Conservation (phyloP, 2,888 invertebrate species). For the Slavum lentiscoides region DNA sequence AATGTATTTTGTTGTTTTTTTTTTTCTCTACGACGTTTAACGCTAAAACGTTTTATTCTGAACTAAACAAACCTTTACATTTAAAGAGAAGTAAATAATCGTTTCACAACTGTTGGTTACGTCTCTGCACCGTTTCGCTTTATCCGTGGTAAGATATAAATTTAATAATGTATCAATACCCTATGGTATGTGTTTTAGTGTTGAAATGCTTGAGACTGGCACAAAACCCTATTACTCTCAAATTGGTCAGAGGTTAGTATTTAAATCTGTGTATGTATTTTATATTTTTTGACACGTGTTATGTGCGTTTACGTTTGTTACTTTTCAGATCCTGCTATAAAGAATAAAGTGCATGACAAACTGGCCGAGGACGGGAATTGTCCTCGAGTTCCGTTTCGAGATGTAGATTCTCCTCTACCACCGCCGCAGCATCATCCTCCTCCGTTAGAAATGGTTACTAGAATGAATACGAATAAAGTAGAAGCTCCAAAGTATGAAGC, state of each 20-base stretch:
- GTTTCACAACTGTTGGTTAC: background rate
- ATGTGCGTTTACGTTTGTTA: background rate
- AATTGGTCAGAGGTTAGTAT: constrained; percentile 84
- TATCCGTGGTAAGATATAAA: background rate
- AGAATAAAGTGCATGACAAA: constrained; percentile 64
- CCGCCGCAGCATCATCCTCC: constrained; percentile 56
- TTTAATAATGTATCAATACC: background rate
- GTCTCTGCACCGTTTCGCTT: background rate
- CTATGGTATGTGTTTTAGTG: constrained; percentile 68
- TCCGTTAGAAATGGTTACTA: constrained; percentile 56
- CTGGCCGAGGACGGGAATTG: constrained; percentile 55
- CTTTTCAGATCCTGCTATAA: constrained; percentile 79
- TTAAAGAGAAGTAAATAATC: background rate
- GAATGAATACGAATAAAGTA: constrained; percentile 47
- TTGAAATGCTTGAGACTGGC: constrained; percentile 91
- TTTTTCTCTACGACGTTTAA: background rate
- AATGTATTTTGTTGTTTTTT: constrained; percentile 34
- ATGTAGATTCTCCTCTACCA: constrained; percentile 53
- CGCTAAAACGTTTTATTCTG: background rate
- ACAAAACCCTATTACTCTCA: constrained; percentile 85
- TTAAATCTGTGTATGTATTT: constrained; percentile 23
- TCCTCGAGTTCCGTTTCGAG: constrained; percentile 58
- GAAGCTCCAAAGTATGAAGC: constrained; percentile 76
- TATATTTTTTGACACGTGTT: background rate
- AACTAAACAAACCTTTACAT: background rate